phyloP scores from a whole-genome alignment of 2,888 invertebrate genomes.

The Anarsia innoxiella region DNA sequence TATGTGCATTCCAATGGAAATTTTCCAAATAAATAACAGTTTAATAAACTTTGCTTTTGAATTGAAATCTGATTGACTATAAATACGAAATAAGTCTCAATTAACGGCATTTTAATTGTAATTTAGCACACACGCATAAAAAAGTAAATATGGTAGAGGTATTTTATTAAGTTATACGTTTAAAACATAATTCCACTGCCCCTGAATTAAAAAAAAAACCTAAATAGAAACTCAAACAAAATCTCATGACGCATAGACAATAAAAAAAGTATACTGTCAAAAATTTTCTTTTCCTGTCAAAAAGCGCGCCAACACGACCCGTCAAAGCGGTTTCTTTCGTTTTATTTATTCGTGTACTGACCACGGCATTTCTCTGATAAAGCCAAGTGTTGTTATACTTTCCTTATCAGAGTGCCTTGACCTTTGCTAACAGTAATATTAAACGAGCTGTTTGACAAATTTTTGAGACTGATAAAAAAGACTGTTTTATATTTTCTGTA shows the following conservation, averaged over 20 bases:
- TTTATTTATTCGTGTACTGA: not conserved
- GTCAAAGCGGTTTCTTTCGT: not conserved
- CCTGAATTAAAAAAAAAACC: not conserved
- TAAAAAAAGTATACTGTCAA: too few species aligned
- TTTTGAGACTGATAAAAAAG: too few species aligned
- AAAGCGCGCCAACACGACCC: not conserved
- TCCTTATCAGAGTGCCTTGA: slow-evolving; percentile 5
- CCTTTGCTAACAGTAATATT: slow-evolving; percentile 2
- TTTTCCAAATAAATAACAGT: too few species aligned
- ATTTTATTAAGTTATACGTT: not conserved
- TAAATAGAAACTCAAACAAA: not conserved
- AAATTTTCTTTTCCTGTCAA: too few species aligned
- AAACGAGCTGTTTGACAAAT: too few species aligned
- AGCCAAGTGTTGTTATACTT: not conserved
- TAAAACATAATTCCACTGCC: too few species aligned
- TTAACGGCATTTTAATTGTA: too few species aligned
- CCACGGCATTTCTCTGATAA: slow-evolving; percentile 5
- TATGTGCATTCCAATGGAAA: too few species aligned
- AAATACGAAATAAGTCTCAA: too few species aligned
- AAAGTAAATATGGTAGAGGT: not conserved
- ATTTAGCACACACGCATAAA: not conserved
- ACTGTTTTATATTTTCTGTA: too few species aligned
- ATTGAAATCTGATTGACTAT: too few species aligned
- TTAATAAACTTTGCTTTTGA: too few species aligned
- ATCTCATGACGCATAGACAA: not conserved